A percentile compares a stretch with the other conserved stretches of the same genome.
Evolutionary conservation across 2,113 vertebrate species (phyloP).

Genomic region (Trematocara variabile): DNA sequence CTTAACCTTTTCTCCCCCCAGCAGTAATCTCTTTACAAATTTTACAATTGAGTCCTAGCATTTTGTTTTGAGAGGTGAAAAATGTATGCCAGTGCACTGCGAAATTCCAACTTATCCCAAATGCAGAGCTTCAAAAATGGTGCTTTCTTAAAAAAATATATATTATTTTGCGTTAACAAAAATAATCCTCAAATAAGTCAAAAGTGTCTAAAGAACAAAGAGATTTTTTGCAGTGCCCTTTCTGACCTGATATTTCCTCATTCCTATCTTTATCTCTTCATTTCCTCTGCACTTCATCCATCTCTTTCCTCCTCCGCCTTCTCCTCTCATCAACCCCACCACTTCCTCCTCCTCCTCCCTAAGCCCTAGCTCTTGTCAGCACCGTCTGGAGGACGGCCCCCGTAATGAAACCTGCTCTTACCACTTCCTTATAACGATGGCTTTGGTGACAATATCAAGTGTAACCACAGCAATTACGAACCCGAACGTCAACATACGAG

Average conservation of each 20-base stretch:
- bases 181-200: not conserved
- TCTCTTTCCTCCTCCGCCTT: constrained; percentile 15
- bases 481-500: constrained; percentile 18
- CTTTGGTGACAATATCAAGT: constrained; percentile 29
- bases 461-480: constrained; percentile 64
- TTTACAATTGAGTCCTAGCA: not conserved
- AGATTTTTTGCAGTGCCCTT: not conserved
- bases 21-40: not conserved
- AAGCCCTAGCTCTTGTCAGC: constrained; percentile 17
- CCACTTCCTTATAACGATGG: constrained; percentile 40
- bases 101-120: not conserved
- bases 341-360: not conserved
- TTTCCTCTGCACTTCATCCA: constrained; percentile 35
- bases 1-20: not conserved
- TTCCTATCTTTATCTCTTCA: constrained; percentile 30
- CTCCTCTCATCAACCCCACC: not conserved
- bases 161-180: not conserved
- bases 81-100: not conserved
- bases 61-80: not conserved
- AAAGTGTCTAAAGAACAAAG: not conserved
- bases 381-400: constrained; percentile 20
- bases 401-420: constrained; percentile 51
- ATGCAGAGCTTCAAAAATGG: not conserved
- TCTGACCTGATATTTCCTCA: not conserved
- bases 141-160: rapidly evolving